Conservation (phyloP, 2,113 vertebrate species). For the Megaleporinus macrocephalus region DNA sequence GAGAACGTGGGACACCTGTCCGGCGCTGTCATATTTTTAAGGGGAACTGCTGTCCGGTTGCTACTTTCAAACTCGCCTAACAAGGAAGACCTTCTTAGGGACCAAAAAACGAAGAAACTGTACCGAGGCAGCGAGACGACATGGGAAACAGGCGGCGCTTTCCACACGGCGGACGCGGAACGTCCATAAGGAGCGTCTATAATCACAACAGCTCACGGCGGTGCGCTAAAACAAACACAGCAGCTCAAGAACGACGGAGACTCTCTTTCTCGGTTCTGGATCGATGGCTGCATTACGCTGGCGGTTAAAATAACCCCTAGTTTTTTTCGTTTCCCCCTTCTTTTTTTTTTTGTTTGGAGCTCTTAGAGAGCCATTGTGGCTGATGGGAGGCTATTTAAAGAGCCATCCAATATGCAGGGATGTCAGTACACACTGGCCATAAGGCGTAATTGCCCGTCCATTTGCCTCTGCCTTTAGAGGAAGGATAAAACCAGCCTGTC, state of each 20-base stretch:
- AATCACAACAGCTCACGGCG: neutral
- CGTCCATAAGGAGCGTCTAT: neutral
- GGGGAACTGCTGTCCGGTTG: neutral
- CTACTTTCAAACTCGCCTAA: neutral
- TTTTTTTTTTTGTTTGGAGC: constrained; percentile 72
- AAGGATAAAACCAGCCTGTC: constrained; percentile 78
- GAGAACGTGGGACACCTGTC: constrained; percentile 9
- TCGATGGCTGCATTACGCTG: constrained; percentile 73
- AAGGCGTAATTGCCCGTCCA: constrained; percentile 81
- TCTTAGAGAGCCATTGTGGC: constrained; percentile 74
- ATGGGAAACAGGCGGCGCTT: neutral
- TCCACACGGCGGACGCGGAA: neutral
- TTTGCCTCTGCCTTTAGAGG: constrained; percentile 75
- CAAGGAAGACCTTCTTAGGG: neutral
- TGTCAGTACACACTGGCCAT: constrained; percentile 81
- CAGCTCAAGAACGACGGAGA: neutral
- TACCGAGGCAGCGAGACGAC: neutral
- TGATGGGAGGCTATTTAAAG: constrained; percentile 81
- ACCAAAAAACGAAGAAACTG: neutral
- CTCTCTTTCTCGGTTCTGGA: constrained; percentile 53
- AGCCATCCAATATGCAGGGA: constrained; percentile 81
- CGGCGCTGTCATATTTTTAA: neutral
- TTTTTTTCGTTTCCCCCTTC: constrained; percentile 38
- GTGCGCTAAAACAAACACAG: neutral
- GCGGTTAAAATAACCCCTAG: constrained; percentile 73